Conservation (phyloP, 2,888 invertebrate species). For the Metellina segmentata region DNA sequence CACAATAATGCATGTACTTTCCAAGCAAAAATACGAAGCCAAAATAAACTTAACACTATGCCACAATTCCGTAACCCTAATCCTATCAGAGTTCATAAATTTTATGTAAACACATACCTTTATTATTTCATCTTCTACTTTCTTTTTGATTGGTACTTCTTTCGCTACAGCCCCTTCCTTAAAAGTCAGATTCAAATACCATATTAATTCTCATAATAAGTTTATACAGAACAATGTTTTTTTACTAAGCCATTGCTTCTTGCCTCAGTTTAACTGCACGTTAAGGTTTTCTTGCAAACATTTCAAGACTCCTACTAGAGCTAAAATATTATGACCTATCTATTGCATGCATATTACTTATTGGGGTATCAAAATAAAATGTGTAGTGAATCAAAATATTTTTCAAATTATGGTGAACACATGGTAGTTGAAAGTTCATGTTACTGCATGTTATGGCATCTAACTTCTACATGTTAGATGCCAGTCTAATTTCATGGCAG, state of each 20-base stretch:
- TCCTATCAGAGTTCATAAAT: constrained; percentile 11
- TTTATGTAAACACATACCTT: constrained; percentile 67
- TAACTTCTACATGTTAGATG: too few species aligned
- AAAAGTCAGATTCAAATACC: constrained; percentile 71
- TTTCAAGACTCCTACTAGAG: background rate
- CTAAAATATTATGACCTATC: too few species aligned
- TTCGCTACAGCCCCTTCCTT: constrained; percentile 74
- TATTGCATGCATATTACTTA: too few species aligned
- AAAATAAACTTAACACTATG: background rate
- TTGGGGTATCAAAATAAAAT: too few species aligned
- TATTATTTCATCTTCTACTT: constrained; percentile 69
- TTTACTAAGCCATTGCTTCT: constrained; percentile 68
- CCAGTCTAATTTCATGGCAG: too few species aligned
- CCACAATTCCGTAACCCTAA: constrained; percentile 32
- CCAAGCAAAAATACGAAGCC: background rate
- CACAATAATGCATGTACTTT: background rate
- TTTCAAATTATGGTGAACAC: too few species aligned
- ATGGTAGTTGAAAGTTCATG: too few species aligned
- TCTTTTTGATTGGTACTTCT: constrained; percentile 73
- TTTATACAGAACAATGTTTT: constrained; percentile 50
- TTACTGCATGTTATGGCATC: too few species aligned
- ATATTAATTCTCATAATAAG: constrained; percentile 55
- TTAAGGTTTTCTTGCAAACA: background rate
- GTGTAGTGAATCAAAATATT: too few species aligned
- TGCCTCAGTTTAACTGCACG: constrained; percentile 49